phyloP scores from a whole-genome alignment of 2,113 vertebrate genomes.

The Diadophis punctatus region DNA sequence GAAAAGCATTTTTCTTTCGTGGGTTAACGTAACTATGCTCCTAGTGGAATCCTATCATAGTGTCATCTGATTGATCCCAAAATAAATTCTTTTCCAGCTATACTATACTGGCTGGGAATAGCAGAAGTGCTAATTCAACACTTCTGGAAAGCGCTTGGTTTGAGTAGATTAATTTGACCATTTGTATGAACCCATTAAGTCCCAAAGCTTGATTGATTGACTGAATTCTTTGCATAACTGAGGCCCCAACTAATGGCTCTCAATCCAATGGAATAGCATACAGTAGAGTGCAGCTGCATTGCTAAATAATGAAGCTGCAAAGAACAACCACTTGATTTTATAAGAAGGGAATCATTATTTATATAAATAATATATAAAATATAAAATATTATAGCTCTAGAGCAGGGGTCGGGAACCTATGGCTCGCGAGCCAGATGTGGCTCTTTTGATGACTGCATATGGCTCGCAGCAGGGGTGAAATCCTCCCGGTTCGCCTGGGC shows the following conservation, averaged over 20 bases:
- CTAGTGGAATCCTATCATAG: neutral
- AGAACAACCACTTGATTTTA: neutral
- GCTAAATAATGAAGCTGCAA: neutral
- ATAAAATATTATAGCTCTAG: neutral
- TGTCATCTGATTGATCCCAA: neutral
- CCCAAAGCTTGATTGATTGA: neutral
- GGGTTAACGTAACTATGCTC: neutral
- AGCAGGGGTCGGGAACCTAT: no score
- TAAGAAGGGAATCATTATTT: neutral
- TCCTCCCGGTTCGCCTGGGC: no score
- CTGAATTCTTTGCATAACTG: slow-evolving; percentile 19
- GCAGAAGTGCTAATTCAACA: neutral
- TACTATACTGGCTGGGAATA: neutral
- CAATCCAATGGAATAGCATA: neutral
- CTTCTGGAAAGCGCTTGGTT: neutral
- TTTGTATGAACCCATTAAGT: neutral
- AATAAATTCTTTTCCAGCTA: neutral
- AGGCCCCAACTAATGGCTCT: neutral
- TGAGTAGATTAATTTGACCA: neutral
- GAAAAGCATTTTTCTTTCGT: neutral
- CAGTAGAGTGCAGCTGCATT: neutral
- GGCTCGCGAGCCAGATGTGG: no score
- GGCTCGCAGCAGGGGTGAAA: no score
- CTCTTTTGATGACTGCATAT: no score
- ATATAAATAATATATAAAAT: neutral